Evolutionary conservation across 2,113 vertebrate species (phyloP).

Genomic region (Coregonus clupeaformis): DNA sequence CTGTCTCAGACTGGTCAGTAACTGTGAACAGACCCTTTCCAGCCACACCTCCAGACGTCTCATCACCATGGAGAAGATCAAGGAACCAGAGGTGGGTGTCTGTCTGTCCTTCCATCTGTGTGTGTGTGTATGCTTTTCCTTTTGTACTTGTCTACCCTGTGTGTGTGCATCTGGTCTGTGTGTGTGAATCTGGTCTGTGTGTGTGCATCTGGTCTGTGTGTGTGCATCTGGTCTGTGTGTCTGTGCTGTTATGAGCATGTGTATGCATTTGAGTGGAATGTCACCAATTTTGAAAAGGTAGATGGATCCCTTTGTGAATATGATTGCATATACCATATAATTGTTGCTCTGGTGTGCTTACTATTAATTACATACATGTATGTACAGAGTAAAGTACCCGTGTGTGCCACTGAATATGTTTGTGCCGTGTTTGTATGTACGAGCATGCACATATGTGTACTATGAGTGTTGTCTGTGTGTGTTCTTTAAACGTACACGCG

Average conservation of each 20-base stretch:
- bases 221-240: not conserved
- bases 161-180: not conserved
- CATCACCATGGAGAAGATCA: conserved; percentile 97
- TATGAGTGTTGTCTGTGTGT: conserved; percentile 38
- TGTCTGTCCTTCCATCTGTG: not conserved
- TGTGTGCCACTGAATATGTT: conserved; percentile 38
- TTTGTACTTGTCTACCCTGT: no score
- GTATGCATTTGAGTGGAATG: conserved; percentile 8
- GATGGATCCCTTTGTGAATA: no score
- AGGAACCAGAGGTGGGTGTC: conserved; percentile 85
- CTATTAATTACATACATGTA: conserved; percentile 15
- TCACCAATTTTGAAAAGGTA: conserved; percentile 8
- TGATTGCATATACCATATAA: not conserved
- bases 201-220: not conserved
- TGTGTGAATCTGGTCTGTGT: not conserved
- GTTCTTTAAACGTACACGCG: not conserved
- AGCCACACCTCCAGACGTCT: conserved; percentile 92
- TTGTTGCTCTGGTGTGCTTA: conserved; percentile 6
- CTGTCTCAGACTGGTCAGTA: conserved; percentile 90
- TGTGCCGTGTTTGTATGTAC: conserved; percentile 20
- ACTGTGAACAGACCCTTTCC: conserved; percentile 94
- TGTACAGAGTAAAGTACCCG: conserved; percentile 17
- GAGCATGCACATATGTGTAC: conserved; percentile 30
- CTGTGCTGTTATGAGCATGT: not conserved
- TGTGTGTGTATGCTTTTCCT: not conserved